Conservation (phyloP, 2,113 vertebrate genomes). For the Echinops telfairi region DNA sequence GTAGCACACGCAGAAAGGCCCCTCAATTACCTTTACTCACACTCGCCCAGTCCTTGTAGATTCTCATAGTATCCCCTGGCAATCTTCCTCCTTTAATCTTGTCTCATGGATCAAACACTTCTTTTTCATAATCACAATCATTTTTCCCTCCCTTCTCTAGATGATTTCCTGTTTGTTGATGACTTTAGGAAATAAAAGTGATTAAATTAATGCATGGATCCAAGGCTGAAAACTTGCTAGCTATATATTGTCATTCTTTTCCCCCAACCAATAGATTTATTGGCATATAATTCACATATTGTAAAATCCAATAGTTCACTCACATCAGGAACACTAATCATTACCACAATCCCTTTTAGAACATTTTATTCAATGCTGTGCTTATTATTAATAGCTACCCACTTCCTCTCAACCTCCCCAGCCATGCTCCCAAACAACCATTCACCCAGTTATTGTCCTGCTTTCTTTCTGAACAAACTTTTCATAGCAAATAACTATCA, state of each 20-base stretch:
- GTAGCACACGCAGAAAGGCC: background rate
- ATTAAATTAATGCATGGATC: background rate
- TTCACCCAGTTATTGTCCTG: too few species aligned
- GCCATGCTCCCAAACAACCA: too few species aligned
- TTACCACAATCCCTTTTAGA: too few species aligned
- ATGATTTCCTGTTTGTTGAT: slow-evolving; percentile 63
- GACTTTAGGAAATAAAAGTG: slow-evolving; percentile 26
- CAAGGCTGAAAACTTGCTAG: background rate
- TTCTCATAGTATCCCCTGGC: background rate
- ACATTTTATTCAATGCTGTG: too few species aligned
- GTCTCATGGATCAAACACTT: slow-evolving; percentile 71
- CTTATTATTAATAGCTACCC: too few species aligned
- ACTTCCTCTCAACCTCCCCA: too few species aligned
- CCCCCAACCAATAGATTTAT: too few species aligned
- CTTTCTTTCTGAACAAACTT: slow-evolving; percentile 30
- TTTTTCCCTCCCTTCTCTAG: slow-evolving; percentile 47
- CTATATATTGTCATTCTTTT: background rate
- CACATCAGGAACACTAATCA: too few species aligned
- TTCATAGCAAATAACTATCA: slow-evolving; percentile 15
- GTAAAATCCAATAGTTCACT: too few species aligned
- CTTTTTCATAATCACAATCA: slow-evolving; percentile 52
- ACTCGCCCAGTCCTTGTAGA: slow-evolving; percentile 41
- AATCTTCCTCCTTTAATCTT: slow-evolving; percentile 76
- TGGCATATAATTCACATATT: too few species aligned
- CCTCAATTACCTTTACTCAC: background rate